Conservation (phyloP, 2,797 vertebrate genomes). For the Lemur catta region DNA sequence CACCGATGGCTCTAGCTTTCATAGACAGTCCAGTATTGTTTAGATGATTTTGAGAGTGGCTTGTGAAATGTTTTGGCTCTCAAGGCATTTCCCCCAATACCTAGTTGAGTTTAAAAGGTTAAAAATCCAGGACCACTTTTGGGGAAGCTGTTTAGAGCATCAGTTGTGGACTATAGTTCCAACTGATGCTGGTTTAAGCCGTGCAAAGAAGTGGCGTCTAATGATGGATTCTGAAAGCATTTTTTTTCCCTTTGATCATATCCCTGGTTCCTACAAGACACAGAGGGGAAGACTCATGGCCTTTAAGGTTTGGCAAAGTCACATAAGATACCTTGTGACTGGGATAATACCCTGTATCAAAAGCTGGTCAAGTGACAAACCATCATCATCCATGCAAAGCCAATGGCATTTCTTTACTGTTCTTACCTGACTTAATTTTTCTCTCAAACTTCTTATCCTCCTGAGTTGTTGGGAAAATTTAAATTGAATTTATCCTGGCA, state of each 20-base stretch:
- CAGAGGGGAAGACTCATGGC: not conserved
- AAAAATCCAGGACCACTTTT: not conserved
- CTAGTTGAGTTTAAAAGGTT: not conserved
- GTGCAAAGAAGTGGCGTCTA: not conserved
- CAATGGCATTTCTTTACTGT: not conserved
- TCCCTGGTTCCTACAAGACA: not conserved
- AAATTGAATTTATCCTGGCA: not conserved
- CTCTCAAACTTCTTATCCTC: not conserved
- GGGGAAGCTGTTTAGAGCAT: not conserved
- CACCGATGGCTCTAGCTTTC: not conserved
- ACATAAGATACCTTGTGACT: not conserved
- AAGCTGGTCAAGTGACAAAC: not conserved
- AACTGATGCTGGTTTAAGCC: not conserved
- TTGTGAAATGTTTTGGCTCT: not conserved
- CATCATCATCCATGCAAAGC: not conserved
- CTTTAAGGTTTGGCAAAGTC: not conserved
- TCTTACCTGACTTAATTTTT: constrained; percentile 7
- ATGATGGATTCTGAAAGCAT: not conserved
- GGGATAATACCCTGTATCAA: no score
- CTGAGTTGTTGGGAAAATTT: not conserved
- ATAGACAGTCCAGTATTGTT: not conserved
- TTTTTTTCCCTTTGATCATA: not conserved
- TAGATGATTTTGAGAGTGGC: not conserved
- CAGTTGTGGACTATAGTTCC: not conserved
- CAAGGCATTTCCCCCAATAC: not conserved